A percentile compares a stretch with the other conserved stretches of the same genome.
phyloP scores from a whole-genome alignment of 1,140 invertebrate genomes.

The Meloidogyne floridensis region DNA sequence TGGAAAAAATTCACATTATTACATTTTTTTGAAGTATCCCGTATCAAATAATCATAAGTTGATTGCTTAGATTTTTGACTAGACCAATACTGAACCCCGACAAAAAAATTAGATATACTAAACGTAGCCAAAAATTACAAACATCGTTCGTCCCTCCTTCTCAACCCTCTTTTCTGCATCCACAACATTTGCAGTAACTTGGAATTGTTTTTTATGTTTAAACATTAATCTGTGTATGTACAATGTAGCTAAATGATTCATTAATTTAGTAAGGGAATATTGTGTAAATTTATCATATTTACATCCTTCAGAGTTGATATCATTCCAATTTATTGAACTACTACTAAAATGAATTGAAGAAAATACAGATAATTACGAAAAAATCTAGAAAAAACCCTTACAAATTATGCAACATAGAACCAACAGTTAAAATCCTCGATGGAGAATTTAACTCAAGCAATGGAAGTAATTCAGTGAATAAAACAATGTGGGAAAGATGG shows the following conservation, averaged over 20 bases:
- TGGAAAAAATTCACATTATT: no score
- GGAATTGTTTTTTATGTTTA: constrained; percentile 47
- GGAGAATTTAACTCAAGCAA: constrained; percentile 47
- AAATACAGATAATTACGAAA: not conserved
- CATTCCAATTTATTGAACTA: constrained; percentile 45
- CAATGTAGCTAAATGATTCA: constrained; percentile 54
- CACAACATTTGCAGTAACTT: constrained; percentile 49
- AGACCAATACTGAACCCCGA: no score
- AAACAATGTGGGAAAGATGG: constrained; percentile 47
- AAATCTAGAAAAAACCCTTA: constrained; percentile 12
- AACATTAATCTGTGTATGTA: constrained; percentile 48
- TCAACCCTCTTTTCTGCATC: constrained; percentile 50
- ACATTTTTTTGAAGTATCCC: no score
- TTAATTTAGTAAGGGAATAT: constrained; percentile 52
- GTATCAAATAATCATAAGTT: no score
- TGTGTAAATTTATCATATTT: constrained; percentile 50
- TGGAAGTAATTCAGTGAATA: constrained; percentile 44
- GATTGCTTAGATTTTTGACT: no score
- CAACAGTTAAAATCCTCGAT: constrained; percentile 49
- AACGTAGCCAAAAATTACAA: not conserved
- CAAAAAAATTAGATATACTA: no score
- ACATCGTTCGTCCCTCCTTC: not conserved
- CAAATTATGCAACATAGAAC: constrained; percentile 49
- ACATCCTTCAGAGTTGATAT: constrained; percentile 38
- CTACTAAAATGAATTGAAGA: constrained; percentile 10